Evolutionary conservation across 2,888 invertebrate genomes (phyloP), one percentile per base, ranked within the genome.

Genomic region (Lycaena phlaeas): DNA sequence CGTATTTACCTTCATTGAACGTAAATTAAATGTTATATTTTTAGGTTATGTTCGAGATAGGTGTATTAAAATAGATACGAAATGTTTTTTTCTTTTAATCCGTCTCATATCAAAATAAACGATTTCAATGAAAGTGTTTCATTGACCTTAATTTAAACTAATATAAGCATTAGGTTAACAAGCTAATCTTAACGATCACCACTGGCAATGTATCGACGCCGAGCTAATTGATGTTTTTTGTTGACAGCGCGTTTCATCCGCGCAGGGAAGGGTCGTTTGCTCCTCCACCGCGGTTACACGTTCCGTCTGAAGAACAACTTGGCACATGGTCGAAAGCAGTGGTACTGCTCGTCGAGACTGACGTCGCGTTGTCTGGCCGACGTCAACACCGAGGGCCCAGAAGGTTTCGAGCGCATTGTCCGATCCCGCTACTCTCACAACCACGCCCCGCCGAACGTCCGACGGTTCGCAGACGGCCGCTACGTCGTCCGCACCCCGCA

Each of bases 281-380:
- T 85, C 31, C 64, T 84, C 40, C 81, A 82, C 46, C 76, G 79
- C 48, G 82, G 84, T 26, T 85, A 84, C 61, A 85, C 84, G 22
- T 85, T 84, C 57, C 78, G 82, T 36, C 61, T 84, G 59, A 84
- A 85, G 65, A 85, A 84, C 54, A 81, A 82, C 51, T 55, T 82
- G 64, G 82, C 82, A n/a, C 82, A 82, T 52, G 81, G 84, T 1
- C 72, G 82, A 51, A 85, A 84, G 65, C 82, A 84, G 54, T 84
- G 82, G 84, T 82, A 84, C 57, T 84, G 84, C 56, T 84, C 84
- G 11, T 84, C 82, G 40, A 69, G 84, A 27, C 66, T 82, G 40
- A 84, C 82, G 9, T 82, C 84, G 26, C 79, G 84, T 51, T 84
- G 84, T 56, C 67, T 82, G 31, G 81, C 82, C 45, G 81, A 84